A percentile compares a stretch with the other conserved stretches of the same genome.
Evolutionary conservation across 2,113 vertebrate species (phyloP).

Genomic region (Narcine bancroftii): DNA sequence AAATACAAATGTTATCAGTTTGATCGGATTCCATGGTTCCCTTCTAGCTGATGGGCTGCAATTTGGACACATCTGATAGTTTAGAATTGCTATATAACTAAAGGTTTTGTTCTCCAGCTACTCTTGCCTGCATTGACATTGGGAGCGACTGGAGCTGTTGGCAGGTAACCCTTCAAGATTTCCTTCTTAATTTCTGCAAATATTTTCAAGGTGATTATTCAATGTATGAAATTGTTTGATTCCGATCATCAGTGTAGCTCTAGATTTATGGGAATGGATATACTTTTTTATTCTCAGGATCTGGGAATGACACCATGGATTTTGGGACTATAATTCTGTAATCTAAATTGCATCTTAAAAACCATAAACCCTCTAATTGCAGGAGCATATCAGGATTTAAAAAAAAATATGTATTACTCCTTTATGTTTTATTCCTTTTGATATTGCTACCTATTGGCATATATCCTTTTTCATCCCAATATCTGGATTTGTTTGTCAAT

Average conservation of each 20-base stretch:
- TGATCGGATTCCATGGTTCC: background rate
- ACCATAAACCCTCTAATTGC: background rate
- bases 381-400: background rate
- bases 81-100: background rate
- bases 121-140: slow-evolving; percentile 69
- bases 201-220: background rate
- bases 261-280: background rate
- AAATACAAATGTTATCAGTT: background rate
- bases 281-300: background rate
- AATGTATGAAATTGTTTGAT: background rate
- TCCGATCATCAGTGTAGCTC: background rate
- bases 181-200: background rate
- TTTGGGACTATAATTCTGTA: no score
- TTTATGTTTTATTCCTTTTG: background rate
- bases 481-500: background rate
- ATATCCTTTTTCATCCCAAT: background rate
- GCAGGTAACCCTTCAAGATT: slow-evolving; percentile 64
- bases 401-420: no score
- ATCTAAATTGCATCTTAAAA: background rate
- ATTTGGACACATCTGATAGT: background rate
- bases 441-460: background rate
- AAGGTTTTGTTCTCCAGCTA: slow-evolving; percentile 59
- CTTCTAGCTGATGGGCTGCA: background rate
- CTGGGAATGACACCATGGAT: background rate
- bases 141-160: slow-evolving; percentile 81